Conservation (phyloP, 1,140 invertebrate species). For the Chionoecetes opilio region DNA sequence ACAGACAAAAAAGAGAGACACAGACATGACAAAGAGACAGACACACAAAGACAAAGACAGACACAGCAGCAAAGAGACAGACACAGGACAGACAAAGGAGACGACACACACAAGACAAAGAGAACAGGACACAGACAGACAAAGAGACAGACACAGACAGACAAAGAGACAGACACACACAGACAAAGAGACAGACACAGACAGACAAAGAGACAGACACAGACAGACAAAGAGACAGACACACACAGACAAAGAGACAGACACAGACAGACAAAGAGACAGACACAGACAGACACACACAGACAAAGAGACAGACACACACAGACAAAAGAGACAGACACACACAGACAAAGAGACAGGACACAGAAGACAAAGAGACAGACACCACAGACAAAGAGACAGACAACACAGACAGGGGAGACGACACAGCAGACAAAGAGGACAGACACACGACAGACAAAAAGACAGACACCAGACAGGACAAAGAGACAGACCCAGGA, state of each 20-base stretch:
- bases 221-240: too few species aligned
- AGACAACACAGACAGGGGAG: neutral
- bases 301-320: too few species aligned
- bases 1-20: neutral
- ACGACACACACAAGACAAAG: neutral
- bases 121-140: neutral
- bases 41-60: slow-evolving; percentile 35
- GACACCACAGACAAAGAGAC: slow-evolving; percentile 16
- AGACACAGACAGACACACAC: too few species aligned
- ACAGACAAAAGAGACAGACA: too few species aligned
- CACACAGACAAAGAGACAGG: too few species aligned
- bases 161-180: neutral
- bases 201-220: too few species aligned
- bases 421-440: neutral
- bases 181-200: too few species aligned
- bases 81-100: neutral
- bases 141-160: neutral
- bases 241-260: too few species aligned
- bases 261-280: too few species aligned
- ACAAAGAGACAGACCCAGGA: too few species aligned
- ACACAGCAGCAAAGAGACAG: slow-evolving; percentile 30
- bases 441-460: neutral
- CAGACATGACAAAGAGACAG: slow-evolving; percentile 21
- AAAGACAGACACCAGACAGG: too few species aligned
- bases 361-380: neutral